These are phyloP conservation scores for Lithophane semibrunnea DNA, from an alignment of 2,888 invertebrate species.

Conservation along the genomic window DNA sequence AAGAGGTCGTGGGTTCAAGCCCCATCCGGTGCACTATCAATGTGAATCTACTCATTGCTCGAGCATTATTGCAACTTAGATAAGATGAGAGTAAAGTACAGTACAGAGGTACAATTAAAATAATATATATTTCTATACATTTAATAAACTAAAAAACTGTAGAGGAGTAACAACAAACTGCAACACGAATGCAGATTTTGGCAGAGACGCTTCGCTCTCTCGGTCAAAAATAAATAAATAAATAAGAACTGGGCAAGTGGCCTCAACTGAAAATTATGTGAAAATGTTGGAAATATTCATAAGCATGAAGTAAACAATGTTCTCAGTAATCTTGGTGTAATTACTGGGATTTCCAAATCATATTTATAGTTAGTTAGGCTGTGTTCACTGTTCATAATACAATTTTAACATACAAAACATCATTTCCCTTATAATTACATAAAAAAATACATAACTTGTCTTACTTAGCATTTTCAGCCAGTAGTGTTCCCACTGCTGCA, in stretches of 20 bases:
- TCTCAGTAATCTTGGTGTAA: conserved; percentile 12
- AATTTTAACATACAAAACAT: background rate
- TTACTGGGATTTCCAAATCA: conserved; percentile 44
- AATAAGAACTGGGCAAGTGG: background rate
- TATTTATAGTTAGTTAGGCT: background rate
- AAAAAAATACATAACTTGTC: too few species aligned
- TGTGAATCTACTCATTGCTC: background rate
- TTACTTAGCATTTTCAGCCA: too few species aligned
- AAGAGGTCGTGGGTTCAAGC: conserved; percentile 9
- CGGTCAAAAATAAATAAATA: too few species aligned
- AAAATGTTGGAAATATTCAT: conserved; percentile 19
- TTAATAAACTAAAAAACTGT: too few species aligned
- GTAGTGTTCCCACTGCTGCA: too few species aligned
- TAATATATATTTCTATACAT: too few species aligned
- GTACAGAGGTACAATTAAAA: too few species aligned
- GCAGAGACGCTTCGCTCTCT: too few species aligned
- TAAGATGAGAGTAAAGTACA: too few species aligned
- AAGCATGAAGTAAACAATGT: conserved; percentile 8
- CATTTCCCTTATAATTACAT: too few species aligned
- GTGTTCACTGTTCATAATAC: conserved; percentile 3
- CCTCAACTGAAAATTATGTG: background rate
- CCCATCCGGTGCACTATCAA: background rate
- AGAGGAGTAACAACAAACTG: too few species aligned
- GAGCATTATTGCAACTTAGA: background rate
- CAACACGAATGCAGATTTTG: too few species aligned